These are phyloP conservation scores for Cyclophora albipunctata DNA, from an alignment of 2,888 invertebrate genomes.

Conservation along the genomic window DNA sequence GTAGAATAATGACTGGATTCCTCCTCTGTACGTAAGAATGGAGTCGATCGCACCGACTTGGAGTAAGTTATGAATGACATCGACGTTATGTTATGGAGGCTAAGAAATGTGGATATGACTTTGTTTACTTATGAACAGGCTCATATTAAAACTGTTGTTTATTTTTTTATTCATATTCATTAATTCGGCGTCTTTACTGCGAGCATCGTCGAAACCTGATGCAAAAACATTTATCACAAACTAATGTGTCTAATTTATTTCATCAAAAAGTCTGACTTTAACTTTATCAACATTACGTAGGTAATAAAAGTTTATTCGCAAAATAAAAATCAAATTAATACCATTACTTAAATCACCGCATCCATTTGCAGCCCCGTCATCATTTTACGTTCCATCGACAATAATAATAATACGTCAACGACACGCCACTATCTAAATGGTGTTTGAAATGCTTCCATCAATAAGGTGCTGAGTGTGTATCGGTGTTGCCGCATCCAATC, in stretches of 20 bases:
- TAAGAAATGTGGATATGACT: neutral
- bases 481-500: slow-evolving; percentile 47
- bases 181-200: too few relatives aligned
- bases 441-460: slow-evolving; percentile 73
- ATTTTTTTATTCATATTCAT: too few relatives aligned
- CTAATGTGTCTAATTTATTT: too few relatives aligned
- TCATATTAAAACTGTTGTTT: too few relatives aligned
- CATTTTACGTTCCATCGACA: slow-evolving; percentile 3
- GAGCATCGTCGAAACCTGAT: too few relatives aligned
- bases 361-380: slow-evolving; percentile 9
- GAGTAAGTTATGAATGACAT: slow-evolving; percentile 17
- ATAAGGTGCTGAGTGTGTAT: slow-evolving; percentile 63
- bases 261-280: too few relatives aligned
- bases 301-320: too few relatives aligned
- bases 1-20: slow-evolving; percentile 4
- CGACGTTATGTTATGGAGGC: slow-evolving; percentile 1
- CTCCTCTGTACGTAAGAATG: slow-evolving; percentile 5
- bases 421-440: slow-evolving; percentile 68
- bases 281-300: too few relatives aligned
- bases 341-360: slow-evolving; percentile 8
- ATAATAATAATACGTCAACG: slow-evolving; percentile 70
- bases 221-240: too few relatives aligned
- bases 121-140: too few relatives aligned
- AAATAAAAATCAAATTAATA: too few relatives aligned
- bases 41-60: slow-evolving; percentile 7